Conservation (phyloP, 2,113 vertebrate species). For the Sardina pilchardus region DNA sequence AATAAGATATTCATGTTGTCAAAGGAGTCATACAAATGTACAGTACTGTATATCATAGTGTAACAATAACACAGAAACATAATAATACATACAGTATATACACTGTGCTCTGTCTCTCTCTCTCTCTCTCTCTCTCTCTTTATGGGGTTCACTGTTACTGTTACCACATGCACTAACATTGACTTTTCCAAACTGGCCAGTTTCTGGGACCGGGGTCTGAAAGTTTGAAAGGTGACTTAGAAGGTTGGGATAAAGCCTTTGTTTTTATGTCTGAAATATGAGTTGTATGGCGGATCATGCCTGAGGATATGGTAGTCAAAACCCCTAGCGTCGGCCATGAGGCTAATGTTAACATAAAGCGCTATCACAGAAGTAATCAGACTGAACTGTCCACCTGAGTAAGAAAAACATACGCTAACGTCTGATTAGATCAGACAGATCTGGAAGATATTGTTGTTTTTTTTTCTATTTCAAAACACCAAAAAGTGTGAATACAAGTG, state of each 20-base stretch:
- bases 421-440: constrained; percentile 2
- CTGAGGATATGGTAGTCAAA: neutral
- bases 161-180: neutral
- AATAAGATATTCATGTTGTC: too few species aligned
- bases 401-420: neutral
- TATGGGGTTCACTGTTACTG: neutral
- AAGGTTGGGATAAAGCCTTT: neutral
- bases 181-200: neutral
- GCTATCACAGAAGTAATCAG: neutral
- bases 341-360: neutral
- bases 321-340: neutral
- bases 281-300: neutral
- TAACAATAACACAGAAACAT: too few species aligned
- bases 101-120: too few species aligned
- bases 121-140: neutral
- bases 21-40: too few species aligned
- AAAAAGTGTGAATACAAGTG: neutral
- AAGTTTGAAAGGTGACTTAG: neutral
- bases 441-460: neutral
- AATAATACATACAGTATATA: too few species aligned
- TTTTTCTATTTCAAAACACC: neutral
- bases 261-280: constrained; percentile 9
- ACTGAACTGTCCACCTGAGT: neutral
- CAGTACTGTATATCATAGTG: too few species aligned
- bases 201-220: neutral